phyloP scores from a whole-genome alignment of 2,113 vertebrate genomes.

The Globicephala melas region DNA sequence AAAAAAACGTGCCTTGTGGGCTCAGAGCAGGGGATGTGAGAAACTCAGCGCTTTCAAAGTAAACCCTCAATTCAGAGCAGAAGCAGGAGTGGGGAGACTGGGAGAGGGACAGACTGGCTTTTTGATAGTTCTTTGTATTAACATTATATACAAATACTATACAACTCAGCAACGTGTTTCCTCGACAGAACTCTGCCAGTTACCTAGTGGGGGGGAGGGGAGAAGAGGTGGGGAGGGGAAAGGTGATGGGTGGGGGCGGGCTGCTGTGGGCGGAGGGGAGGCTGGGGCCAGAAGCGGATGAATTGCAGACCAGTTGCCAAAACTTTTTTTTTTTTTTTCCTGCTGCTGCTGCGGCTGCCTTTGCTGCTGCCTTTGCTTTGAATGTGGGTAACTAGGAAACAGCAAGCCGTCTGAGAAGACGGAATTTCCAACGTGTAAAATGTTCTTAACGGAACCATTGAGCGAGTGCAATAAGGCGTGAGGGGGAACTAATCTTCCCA shows the following conservation, averaged over 20 bases:
- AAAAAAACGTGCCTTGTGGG: constrained; percentile 22
- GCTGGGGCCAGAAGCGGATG: constrained; percentile 54
- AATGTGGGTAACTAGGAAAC: constrained; percentile 89
- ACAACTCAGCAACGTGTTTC: constrained; percentile 6
- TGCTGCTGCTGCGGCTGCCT: constrained; percentile 48
- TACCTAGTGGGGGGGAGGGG: not conserved
- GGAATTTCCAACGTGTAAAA: constrained; percentile 90
- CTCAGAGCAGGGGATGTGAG: not conserved
- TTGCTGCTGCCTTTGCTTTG: constrained; percentile 79
- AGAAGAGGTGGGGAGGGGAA: not conserved
- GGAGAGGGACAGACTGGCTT: not conserved
- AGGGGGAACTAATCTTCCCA: constrained; percentile 97
- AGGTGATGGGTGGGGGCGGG: not conserved
- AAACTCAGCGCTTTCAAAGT: not conserved
- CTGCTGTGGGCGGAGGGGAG: not conserved
- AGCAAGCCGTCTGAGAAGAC: constrained; percentile 85
- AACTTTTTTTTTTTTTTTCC: constrained; percentile 48
- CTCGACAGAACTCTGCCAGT: not conserved
- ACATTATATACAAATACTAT: not conserved
- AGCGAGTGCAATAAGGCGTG: constrained; percentile 96
- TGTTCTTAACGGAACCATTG: constrained; percentile 92
- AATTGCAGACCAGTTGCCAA: constrained; percentile 77
- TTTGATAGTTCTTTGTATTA: not conserved
- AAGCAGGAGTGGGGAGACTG: not conserved
- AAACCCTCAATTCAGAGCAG: not conserved